These are phyloP conservation scores for Alosa sapidissima DNA, from an alignment of 2,797 vertebrate species.

Conservation along the genomic window DNA sequence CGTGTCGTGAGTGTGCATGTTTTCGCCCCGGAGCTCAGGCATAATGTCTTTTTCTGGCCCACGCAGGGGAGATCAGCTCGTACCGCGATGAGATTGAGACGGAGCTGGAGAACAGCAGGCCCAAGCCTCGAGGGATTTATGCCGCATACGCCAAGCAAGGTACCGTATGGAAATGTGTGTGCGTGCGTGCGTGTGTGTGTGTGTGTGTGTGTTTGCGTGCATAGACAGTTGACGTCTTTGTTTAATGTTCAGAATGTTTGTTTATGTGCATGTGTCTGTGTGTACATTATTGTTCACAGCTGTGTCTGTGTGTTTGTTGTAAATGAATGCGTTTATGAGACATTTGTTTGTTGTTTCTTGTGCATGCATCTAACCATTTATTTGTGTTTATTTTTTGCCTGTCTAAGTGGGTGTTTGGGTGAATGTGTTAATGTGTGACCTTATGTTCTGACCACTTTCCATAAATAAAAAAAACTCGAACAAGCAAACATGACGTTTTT, in stretches of 20 bases:
- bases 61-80: conserved; percentile 87
- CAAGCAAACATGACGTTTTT: not conserved
- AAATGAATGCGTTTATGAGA: not conserved
- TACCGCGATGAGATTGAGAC: conserved; percentile 95
- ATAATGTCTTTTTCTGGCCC: not conserved
- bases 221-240: not conserved
- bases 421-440: not conserved
- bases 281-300: not conserved
- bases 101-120: conserved; percentile 88
- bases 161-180: conserved; percentile 53
- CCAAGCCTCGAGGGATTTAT: conserved; percentile 87
- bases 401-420: not conserved
- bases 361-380: not conserved
- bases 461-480: not conserved
- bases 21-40: not conserved
- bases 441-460: not conserved
- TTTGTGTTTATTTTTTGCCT: conserved; percentile 25
- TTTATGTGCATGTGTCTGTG: conserved; percentile 6
- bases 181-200: not conserved
- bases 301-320: not conserved
- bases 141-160: conserved; percentile 83
- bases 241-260: not conserved
- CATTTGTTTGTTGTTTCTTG: not conserved
- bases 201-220: not conserved
- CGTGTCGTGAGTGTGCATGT: not conserved